Evolutionary conservation across 2,797 vertebrate genomes (phyloP).

Genomic region (Simalia tracyae): DNA sequence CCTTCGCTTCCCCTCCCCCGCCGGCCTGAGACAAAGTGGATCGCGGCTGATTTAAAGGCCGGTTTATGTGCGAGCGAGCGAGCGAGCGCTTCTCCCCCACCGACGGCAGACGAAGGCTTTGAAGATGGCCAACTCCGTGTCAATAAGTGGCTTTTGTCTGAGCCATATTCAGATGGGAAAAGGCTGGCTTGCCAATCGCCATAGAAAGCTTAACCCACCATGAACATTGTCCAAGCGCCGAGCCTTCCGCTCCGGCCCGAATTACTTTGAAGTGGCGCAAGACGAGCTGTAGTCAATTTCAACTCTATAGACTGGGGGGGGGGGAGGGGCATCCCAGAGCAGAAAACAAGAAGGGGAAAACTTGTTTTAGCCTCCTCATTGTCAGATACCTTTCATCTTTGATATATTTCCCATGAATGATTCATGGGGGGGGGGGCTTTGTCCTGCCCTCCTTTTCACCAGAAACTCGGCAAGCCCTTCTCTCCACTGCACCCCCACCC

Average conservation of each 20-base stretch:
- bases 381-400: conserved; percentile 92
- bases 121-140: conserved; percentile 85
- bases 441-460: conserved; percentile 83
- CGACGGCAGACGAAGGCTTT: conserved; percentile 79
- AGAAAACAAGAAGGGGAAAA: conserved; percentile 87
- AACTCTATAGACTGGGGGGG: conserved; percentile 88
- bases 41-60: conserved; percentile 64
- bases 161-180: conserved; percentile 85
- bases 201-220: conserved; percentile 94
- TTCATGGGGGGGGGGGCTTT: conserved; percentile 85
- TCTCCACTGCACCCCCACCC: conserved; percentile 51
- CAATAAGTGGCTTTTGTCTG: conserved; percentile 84
- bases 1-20: background rate
- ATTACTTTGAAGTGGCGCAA: conserved; percentile 92
- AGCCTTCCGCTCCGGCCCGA: conserved; percentile 86
- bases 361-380: conserved; percentile 91
- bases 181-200: conserved; percentile 85
- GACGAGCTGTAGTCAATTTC: conserved; percentile 89
- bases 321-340: conserved; percentile 84
- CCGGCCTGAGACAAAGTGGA: conserved; percentile 65
- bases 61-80: conserved; percentile 54
- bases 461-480: conserved; percentile 79
- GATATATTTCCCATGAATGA: conserved; percentile 93
- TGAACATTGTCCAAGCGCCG: conserved; percentile 89
- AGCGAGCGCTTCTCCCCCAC: conserved; percentile 35